Conservation (phyloP, 2,888 invertebrate genomes). For the Fragum sueziense region DNA sequence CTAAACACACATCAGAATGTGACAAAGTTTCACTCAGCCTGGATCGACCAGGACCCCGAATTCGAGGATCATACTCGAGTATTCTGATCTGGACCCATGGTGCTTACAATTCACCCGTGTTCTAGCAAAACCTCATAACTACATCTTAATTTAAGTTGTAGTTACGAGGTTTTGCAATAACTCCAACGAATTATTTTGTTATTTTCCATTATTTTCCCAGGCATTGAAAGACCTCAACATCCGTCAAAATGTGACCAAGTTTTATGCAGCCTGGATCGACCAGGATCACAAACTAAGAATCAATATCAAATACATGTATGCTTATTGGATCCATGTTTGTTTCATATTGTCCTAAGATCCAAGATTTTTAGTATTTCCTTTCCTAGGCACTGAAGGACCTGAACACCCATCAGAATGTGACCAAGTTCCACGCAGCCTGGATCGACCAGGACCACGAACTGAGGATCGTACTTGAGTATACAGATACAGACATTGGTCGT, state of each 20-base stretch:
- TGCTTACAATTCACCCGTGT: too few species aligned
- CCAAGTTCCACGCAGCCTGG: constrained; percentile 36
- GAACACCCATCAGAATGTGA: constrained; percentile 45
- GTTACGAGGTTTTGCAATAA: too few species aligned
- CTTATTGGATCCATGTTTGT: too few species aligned
- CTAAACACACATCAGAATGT: constrained; percentile 49
- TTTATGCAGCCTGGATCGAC: constrained; percentile 37
- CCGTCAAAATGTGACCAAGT: constrained; percentile 42
- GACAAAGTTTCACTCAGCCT: constrained; percentile 33
- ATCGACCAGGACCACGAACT: constrained; percentile 40
- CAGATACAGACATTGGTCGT: constrained; percentile 33
- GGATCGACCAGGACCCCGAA: constrained; percentile 38
- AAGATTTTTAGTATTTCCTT: too few species aligned
- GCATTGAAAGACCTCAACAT: constrained; percentile 33
- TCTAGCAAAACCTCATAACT: too few species aligned
- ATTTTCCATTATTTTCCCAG: constrained; percentile 17
- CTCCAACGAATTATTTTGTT: too few species aligned
- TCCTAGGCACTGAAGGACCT: constrained; percentile 31
- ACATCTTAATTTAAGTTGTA: too few species aligned
- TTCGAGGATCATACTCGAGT: constrained; percentile 48
- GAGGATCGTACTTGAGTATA: constrained; percentile 46
- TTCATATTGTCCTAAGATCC: too few species aligned
- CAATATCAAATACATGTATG: constrained; percentile 36
- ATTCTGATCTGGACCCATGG: constrained; percentile 36
- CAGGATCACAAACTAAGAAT: constrained; percentile 37